phyloP scores from a whole-genome alignment of 2,113 vertebrate genomes.

The Proterorhinus semilunaris region DNA sequence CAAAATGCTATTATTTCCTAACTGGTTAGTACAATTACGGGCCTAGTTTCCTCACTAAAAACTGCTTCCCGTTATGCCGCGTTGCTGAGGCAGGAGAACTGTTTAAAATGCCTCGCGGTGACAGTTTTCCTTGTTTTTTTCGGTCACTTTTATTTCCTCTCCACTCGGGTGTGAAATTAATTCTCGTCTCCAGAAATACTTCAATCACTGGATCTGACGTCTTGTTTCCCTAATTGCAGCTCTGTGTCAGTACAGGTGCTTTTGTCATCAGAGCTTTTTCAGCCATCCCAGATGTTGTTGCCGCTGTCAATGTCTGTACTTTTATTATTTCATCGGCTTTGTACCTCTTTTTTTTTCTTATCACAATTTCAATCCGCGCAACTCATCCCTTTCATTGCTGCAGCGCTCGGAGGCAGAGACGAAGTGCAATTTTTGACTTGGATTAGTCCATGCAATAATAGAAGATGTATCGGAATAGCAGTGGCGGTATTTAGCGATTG shows the following conservation, averaged over 20 bases:
- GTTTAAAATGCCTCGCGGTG: neutral
- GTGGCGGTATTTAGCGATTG: neutral
- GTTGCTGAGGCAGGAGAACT: neutral
- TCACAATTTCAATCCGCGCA: neutral
- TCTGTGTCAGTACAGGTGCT: neutral
- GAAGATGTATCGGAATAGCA: neutral
- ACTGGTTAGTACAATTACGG: neutral
- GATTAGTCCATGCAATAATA: too few species aligned
- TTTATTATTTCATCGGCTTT: neutral
- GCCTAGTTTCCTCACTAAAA: neutral
- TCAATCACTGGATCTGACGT: neutral
- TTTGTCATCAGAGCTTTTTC: neutral
- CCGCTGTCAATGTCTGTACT: neutral
- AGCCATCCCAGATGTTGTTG: neutral
- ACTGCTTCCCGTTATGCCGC: neutral
- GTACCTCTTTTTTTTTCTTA: neutral
- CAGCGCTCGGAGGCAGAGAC: neutral
- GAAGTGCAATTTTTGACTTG: neutral
- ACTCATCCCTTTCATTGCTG: neutral
- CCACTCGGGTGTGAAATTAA: slow-evolving; percentile 5
- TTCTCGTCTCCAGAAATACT: slow-evolving; percentile 1
- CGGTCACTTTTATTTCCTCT: neutral
- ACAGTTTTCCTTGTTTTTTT: neutral
- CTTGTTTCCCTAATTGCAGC: neutral
- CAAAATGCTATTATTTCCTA: neutral